phyloP scores from a whole-genome alignment of 2,888 invertebrate genomes.

The Agriopis leucophaearia region DNA sequence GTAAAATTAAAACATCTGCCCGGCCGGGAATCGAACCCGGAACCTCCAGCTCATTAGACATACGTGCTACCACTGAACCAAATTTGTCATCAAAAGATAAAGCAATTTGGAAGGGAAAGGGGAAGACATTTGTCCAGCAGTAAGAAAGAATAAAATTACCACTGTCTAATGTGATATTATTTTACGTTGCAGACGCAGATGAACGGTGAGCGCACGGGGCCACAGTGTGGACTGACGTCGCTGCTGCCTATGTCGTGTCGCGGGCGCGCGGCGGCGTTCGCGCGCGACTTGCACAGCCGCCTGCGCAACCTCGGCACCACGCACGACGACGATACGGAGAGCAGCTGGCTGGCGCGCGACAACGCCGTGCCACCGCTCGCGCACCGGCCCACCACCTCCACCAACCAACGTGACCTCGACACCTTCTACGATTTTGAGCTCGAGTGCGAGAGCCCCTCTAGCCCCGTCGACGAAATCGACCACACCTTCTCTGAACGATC shows the following conservation, averaged over 20 bases:
- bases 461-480: constrained; percentile 88
- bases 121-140: neutral
- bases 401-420: constrained; percentile 78
- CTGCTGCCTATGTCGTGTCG: constrained; percentile 92
- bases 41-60: too few relatives aligned
- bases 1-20: too few relatives aligned
- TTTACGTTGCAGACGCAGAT: constrained; percentile 81
- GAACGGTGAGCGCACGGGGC: constrained; percentile 83
- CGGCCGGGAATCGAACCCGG: too few relatives aligned
- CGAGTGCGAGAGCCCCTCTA: constrained; percentile 89
- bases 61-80: too few relatives aligned
- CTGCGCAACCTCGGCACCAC: constrained; percentile 89
- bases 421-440: constrained; percentile 89
- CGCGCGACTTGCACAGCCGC: constrained; percentile 91
- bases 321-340: constrained; percentile 76
- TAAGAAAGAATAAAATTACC: too few relatives aligned
- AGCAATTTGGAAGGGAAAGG: neutral
- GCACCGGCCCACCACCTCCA: constrained; percentile 59
- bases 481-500: constrained; percentile 85
- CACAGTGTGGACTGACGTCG: constrained; percentile 89
- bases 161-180: constrained; percentile 38
- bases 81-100: too few relatives aligned
- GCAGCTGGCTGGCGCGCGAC: constrained; percentile 74
- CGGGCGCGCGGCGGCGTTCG: constrained; percentile 93
- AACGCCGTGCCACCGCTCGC: constrained; percentile 47